These are phyloP conservation scores for Hemiscyllium ocellatum DNA, from an alignment of 2,113 vertebrate genomes.

Conservation along the genomic window DNA sequence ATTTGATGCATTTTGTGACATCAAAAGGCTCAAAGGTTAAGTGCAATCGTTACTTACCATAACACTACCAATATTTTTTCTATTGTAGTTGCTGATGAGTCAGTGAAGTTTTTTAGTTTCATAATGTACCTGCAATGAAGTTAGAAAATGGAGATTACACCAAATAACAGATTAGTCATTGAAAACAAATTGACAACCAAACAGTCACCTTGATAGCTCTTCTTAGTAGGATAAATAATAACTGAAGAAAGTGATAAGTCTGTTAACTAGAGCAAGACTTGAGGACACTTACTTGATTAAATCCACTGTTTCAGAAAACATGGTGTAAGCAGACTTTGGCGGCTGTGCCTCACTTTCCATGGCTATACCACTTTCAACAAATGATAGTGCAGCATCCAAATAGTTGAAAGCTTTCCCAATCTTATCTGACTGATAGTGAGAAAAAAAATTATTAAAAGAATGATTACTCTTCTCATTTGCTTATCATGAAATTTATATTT, in stretches of 20 bases:
- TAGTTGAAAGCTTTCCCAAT: slow-evolving; percentile 77
- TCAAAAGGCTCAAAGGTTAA: neutral
- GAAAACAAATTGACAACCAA: neutral
- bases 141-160: slow-evolving; percentile 13
- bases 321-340: slow-evolving; percentile 72
- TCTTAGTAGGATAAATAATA: neutral
- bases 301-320: slow-evolving; percentile 77
- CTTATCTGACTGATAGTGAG: slow-evolving; percentile 66
- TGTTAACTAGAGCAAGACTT: neutral
- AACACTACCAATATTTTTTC: slow-evolving; percentile 78
- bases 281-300: slow-evolving; percentile 73
- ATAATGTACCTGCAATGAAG: slow-evolving; percentile 64
- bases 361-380: slow-evolving; percentile 79
- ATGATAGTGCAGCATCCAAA: slow-evolving; percentile 77
- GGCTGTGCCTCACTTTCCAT: slow-evolving; percentile 69
- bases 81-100: slow-evolving; percentile 56
- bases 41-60: slow-evolving; percentile 59
- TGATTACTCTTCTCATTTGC: neutral
- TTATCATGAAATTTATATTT: neutral
- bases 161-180: neutral
- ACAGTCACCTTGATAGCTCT: neutral
- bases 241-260: neutral
- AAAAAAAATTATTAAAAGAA: neutral
- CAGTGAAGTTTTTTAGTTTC: slow-evolving; percentile 68
- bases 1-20: neutral